Conservation (phyloP, 2,113 vertebrate genomes). For the Eulacestoma nigropectus region DNA sequence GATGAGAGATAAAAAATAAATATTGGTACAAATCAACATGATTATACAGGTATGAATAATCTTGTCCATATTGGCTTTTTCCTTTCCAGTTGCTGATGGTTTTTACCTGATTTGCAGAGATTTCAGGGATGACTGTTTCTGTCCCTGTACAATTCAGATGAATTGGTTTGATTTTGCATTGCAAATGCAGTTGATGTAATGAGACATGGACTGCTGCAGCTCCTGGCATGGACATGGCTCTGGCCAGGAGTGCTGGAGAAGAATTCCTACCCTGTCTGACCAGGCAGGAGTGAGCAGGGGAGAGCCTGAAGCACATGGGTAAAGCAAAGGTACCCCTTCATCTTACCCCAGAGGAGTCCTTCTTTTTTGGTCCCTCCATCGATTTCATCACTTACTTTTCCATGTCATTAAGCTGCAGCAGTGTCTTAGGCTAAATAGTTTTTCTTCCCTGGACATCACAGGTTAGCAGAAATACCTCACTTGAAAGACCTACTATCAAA, state of each 20-base stretch:
- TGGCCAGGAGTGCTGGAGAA: neutral
- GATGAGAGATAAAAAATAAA: neutral
- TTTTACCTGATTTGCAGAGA: neutral
- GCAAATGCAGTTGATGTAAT: neutral
- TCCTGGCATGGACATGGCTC: accelerated
- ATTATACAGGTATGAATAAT: neutral
- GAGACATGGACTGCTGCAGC: neutral
- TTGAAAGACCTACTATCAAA: neutral
- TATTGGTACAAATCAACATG: neutral
- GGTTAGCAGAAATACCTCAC: neutral
- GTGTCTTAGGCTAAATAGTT: neutral
- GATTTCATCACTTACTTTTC: neutral
- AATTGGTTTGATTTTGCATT: neutral
- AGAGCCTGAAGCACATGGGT: neutral
- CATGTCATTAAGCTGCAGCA: neutral
- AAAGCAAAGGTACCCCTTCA: neutral
- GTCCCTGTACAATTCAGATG: neutral
- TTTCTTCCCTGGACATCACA: neutral
- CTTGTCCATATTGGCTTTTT: neutral
- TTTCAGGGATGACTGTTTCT: neutral
- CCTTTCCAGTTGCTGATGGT: neutral
- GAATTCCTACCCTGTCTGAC: neutral
- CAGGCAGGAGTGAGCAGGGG: neutral
- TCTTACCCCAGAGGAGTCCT: neutral
- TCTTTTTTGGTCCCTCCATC: neutral